Base-by-base conservation (phyloP, 1,140 invertebrate species). In the Tenebrio molitor region DNA sequence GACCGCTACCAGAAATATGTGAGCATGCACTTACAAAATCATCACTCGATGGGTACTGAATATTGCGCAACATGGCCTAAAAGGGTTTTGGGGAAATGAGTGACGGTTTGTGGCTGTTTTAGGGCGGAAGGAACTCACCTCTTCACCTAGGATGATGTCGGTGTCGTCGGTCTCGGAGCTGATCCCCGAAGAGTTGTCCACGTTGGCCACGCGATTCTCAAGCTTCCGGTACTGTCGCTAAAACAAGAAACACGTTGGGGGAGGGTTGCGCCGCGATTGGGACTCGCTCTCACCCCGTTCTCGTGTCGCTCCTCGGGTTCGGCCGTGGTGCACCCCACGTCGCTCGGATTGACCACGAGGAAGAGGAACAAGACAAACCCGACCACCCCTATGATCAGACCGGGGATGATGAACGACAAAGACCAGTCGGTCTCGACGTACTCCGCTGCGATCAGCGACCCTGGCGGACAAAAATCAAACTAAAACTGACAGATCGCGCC, bases 401-500 rank as follows among this genome's bases (percentile, higher is more conserved):
- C 94, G 3, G 97, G 97, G 50, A 97, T 90, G 34, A 97, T 91
- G 82, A 99, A 98, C 19, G 95, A 97, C 25, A 95, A 83, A 0
- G 94, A 91, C 97, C 97, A 99, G 82, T 96, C 90, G 0, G 81
- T 85, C 80, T 94, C 92, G 4, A 98, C 94, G 85, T 91, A 98
- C 34, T 88, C 80, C 0, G 92, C 94, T 5, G 96, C 95, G 67
- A 98, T 92, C 2, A 96, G 73, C 0, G 90, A 88, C 33, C 87
- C 87, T 87, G 65, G n/a, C n/a, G n/a, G n/a, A n/a, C n/a, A 42
- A 79, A 76, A 33, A 34, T 25, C 33, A 62, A 41, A 23, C 1
- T 63, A 36, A 70, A 12, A 41, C 1, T 7, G 3, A 14, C 10
- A 44, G 65, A 53, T 7, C n/a, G 1, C 6, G 4, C 6, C 1